phyloP scores from a whole-genome alignment of 1,140 invertebrate species.

The Acromyrmex echinatior region DNA sequence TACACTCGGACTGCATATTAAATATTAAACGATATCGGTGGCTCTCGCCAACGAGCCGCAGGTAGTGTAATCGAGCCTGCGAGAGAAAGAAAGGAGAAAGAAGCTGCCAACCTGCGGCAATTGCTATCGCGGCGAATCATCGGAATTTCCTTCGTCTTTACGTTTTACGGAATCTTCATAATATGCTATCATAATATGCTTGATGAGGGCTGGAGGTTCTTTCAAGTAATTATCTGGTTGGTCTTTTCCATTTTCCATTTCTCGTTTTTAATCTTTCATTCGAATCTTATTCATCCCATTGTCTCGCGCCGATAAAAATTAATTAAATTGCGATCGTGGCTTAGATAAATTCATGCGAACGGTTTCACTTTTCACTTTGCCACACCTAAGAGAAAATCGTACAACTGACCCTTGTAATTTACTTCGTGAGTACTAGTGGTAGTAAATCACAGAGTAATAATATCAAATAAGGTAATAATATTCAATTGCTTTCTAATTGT shows the following conservation, averaged over 20 bases:
- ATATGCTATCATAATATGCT: background rate
- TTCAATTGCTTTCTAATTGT: constrained; percentile 19
- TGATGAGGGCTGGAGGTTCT: background rate
- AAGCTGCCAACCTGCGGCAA: constrained; percentile 22
- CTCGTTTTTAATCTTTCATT: constrained; percentile 8
- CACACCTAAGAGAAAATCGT: constrained; percentile 15
- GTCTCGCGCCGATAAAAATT: background rate
- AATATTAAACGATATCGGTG: constrained; percentile 71
- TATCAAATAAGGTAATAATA: background rate
- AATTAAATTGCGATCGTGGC: background rate
- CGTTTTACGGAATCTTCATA: constrained; percentile 48
- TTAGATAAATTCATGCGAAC: background rate
- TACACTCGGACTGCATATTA: constrained; percentile 70
- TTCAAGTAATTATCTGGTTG: background rate
- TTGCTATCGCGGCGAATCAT: constrained; percentile 38
- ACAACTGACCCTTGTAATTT: constrained; percentile 9
- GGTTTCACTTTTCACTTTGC: constrained; percentile 8
- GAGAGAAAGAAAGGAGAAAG: constrained; percentile 2
- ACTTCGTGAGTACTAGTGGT: background rate
- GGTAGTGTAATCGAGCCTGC: constrained; percentile 37
- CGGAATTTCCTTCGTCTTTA: constrained; percentile 35
- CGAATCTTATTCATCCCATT: constrained; percentile 9
- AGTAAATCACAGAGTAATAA: constrained; percentile 11
- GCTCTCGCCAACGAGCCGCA: constrained; percentile 8
- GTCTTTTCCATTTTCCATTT: constrained; percentile 39